phyloP scores from a whole-genome alignment of 1,140 invertebrate species.

The Atopsyche davidsoni region DNA sequence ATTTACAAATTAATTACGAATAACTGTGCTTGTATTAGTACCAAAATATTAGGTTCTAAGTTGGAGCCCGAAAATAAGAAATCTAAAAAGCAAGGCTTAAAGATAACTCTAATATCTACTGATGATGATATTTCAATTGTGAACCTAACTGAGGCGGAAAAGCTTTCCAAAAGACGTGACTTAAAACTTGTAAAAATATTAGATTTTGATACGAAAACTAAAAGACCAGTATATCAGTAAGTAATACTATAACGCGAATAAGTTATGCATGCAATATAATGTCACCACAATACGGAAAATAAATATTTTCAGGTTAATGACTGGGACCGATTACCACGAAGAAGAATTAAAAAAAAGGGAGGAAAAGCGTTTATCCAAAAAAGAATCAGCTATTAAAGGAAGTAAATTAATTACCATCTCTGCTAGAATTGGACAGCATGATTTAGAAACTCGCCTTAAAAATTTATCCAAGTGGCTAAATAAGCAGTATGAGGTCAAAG shows the following conservation, averaged over 20 bases:
- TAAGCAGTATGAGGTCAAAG: slow-evolving; percentile 55
- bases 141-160: slow-evolving; percentile 47
- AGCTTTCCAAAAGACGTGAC: slow-evolving; percentile 53
- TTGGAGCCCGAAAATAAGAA: not conserved
- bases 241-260: slow-evolving; percentile 11
- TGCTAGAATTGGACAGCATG: slow-evolving; percentile 56
- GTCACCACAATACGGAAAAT: no score
- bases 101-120: slow-evolving; percentile 13
- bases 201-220: slow-evolving; percentile 55
- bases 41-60: slow-evolving; percentile 4
- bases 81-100: slow-evolving; percentile 14
- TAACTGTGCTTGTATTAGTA: slow-evolving; percentile 4
- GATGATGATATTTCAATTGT: slow-evolving; percentile 9
- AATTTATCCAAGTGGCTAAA: slow-evolving; percentile 57
- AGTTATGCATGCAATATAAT: no score
- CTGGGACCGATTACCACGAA: slow-evolving; percentile 40
- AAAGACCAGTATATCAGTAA: slow-evolving; percentile 56
- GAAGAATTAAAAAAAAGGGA: slow-evolving; percentile 42
- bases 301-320: slow-evolving; percentile 41
- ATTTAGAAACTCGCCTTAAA: slow-evolving; percentile 54
- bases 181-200: slow-evolving; percentile 60
- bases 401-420: slow-evolving; percentile 57
- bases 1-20: slow-evolving; percentile 6
- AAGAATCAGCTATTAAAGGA: slow-evolving; percentile 43
- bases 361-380: slow-evolving; percentile 35